phyloP scores from a whole-genome alignment of 2,113 vertebrate species.

The Perca flavescens region DNA sequence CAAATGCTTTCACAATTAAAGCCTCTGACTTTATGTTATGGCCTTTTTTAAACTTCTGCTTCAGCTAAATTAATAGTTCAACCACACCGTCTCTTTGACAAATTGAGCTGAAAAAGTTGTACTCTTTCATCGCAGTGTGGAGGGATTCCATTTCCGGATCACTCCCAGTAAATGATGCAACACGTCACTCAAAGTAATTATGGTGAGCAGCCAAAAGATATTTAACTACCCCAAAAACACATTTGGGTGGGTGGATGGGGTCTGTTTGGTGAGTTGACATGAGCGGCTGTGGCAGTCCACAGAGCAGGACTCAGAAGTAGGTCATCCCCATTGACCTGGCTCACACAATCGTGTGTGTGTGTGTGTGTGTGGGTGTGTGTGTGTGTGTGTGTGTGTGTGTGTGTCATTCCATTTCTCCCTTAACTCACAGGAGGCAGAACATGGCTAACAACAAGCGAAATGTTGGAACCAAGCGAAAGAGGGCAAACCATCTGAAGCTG shows the following conservation, averaged over 20 bases:
- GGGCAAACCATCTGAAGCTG: conserved; percentile 35
- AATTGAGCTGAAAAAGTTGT: conserved; percentile 20
- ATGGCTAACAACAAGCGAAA: conserved; percentile 44
- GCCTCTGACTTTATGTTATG: neutral
- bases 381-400: conserved; percentile 32
- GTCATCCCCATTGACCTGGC: conserved; percentile 82
- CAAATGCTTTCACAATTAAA: conserved; percentile 2
- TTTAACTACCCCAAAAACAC: conserved; percentile 53
- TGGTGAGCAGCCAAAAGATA: conserved; percentile 16
- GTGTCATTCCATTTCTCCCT: conserved; percentile 54
- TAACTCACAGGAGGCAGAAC: conserved; percentile 41
- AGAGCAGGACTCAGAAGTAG: conserved; percentile 78
- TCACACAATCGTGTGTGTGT: conserved; percentile 75
- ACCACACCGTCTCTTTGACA: neutral
- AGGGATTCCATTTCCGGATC: conserved; percentile 2
- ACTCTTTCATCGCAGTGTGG: neutral
- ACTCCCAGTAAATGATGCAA: conserved; percentile 9
- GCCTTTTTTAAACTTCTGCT: neutral
- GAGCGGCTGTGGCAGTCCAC: conserved; percentile 79
- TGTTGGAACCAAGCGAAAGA: conserved; percentile 23
- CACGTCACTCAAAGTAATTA: neutral
- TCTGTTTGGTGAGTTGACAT: conserved; percentile 85
- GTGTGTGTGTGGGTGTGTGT: conserved; percentile 49
- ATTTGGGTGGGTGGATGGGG: conserved; percentile 39
- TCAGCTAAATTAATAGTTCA: conserved; percentile 39